phyloP scores from a whole-genome alignment of 2,888 invertebrate genomes.

The Nomada ruficornis region DNA sequence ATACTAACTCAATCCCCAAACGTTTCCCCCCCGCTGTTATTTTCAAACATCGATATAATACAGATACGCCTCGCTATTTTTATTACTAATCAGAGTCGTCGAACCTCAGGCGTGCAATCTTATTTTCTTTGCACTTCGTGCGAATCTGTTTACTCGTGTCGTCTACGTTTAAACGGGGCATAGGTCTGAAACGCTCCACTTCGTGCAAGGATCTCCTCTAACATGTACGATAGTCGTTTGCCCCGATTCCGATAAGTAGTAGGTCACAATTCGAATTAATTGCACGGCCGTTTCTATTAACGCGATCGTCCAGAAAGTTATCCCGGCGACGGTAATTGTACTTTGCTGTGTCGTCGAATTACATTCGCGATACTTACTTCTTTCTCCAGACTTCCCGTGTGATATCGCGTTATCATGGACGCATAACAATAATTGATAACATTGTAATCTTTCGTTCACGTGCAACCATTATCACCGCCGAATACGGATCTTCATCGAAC shows the following conservation, averaged over 20 bases:
- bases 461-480: background rate
- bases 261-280: background rate
- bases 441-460: background rate
- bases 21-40: background rate
- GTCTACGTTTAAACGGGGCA: constrained; percentile 9
- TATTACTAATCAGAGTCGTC: constrained; percentile 28
- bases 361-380: background rate
- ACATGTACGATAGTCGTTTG: background rate
- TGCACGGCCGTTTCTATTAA: background rate
- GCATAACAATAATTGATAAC: constrained; percentile 14
- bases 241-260: background rate
- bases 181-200: constrained; percentile 1
- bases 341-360: too few relatives aligned
- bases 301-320: too few relatives aligned
- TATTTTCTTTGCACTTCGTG: constrained; percentile 9
- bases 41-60: background rate
- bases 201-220: too few relatives aligned
- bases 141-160: constrained; percentile 14
- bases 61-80: background rate
- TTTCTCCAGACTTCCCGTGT: background rate
- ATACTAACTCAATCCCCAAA: too few relatives aligned
- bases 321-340: too few relatives aligned
- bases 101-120: constrained; percentile 20
- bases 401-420: constrained; percentile 33
- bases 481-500: background rate